These are phyloP conservation scores for Platycheirus rosarum DNA, from an alignment of 2,888 invertebrate species.

Conservation along the genomic window DNA sequence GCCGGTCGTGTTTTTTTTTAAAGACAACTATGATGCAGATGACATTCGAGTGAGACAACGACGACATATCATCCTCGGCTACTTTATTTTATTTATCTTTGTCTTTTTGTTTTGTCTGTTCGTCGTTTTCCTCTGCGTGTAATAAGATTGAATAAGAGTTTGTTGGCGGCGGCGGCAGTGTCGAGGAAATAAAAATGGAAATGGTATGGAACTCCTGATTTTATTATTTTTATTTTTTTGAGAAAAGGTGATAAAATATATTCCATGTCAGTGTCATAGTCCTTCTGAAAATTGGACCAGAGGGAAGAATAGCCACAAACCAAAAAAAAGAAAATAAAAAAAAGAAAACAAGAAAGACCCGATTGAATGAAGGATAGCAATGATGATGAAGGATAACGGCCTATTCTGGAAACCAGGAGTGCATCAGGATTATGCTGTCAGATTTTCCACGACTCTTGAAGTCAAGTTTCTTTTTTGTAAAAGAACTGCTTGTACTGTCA, in stretches of 20 bases:
- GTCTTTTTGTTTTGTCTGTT: not conserved
- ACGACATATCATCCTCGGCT: conserved; percentile 54
- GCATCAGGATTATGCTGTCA: conserved; percentile 40
- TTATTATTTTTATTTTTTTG: not conserved
- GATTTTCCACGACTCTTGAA: conserved; percentile 15
- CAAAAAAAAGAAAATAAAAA: not conserved
- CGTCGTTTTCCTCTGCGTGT: conserved; percentile 40
- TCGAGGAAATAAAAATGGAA: conserved; percentile 57
- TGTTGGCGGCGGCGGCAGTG: conserved; percentile 37
- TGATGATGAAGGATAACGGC: conserved; percentile 30
- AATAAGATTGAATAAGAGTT: conserved; percentile 60
- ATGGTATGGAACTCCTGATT: not conserved
- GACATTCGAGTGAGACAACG: conserved; percentile 69
- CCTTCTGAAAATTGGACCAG: not conserved
- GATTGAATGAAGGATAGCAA: conserved; percentile 26
- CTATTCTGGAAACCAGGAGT: conserved; percentile 27
- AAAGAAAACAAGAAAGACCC: not conserved
- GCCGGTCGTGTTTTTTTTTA: conserved; percentile 17
- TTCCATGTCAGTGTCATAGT: conserved; percentile 60
- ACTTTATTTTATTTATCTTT: conserved; percentile 33
- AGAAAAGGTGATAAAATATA: conserved; percentile 39
- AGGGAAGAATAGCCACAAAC: conserved; percentile 1
- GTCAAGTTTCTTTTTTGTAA: not conserved
- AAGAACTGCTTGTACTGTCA: conserved; percentile 17
- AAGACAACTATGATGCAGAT: conserved; percentile 51